Evolutionary conservation across 2,888 invertebrate genomes (phyloP).

Genomic region (Ypsolopha sequella): DNA sequence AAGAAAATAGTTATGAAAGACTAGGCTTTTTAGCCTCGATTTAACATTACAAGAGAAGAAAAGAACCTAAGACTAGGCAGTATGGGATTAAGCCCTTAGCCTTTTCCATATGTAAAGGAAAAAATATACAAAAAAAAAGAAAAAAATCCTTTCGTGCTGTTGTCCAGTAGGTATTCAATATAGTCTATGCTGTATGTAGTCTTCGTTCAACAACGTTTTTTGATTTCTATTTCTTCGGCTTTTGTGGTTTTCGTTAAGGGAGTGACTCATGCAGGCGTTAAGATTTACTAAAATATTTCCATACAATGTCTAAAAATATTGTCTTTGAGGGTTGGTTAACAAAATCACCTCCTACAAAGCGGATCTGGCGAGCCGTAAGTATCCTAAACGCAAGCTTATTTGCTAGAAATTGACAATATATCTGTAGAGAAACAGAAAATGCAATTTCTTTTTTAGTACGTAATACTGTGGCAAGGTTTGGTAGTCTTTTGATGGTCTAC

Average conservation of each 20-base stretch:
- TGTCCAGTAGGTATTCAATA: too few species aligned
- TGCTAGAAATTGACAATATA: neutral
- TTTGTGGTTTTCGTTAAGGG: too few species aligned
- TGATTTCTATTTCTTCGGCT: neutral
- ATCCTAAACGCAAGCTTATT: constrained; percentile 2
- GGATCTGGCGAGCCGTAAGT: constrained; percentile 95
- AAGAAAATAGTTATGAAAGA: too few species aligned
- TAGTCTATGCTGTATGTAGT: too few species aligned
- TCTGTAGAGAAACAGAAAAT: neutral
- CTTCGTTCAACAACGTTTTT: neutral
- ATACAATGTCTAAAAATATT: constrained; percentile 72
- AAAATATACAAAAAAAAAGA: too few species aligned
- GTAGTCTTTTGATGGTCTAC: neutral
- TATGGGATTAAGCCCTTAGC: too few species aligned
- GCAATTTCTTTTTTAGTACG: neutral
- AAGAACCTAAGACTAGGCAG: too few species aligned
- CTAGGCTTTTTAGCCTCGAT: too few species aligned
- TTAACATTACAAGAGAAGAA: too few species aligned
- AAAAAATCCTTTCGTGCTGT: too few species aligned
- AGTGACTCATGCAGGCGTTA: neutral
- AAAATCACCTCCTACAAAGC: constrained; percentile 94
- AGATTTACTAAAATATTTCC: constrained; percentile 11
- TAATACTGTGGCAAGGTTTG: neutral
- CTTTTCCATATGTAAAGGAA: too few species aligned
- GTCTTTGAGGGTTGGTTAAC: constrained; percentile 95